phyloP scores from a whole-genome alignment of 2,888 invertebrate genomes.

The Eristalinus aeneus region DNA sequence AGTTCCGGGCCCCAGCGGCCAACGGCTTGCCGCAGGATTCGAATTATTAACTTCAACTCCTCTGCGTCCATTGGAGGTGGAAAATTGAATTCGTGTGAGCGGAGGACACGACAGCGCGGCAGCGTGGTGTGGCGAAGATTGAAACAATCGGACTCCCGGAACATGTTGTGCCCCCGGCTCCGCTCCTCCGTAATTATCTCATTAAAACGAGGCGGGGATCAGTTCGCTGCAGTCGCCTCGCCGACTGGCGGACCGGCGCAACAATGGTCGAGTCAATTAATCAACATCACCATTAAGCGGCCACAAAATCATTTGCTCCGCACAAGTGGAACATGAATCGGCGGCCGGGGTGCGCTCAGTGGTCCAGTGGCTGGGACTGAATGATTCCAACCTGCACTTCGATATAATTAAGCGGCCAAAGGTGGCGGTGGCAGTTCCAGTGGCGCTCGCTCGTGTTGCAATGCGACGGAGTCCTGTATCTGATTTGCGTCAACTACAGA shows the following conservation, averaged over 20 bases:
- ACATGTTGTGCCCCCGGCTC: neutral
- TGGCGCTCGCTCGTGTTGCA: constrained; percentile 41
- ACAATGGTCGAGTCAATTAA: constrained; percentile 53
- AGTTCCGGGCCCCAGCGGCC: neutral
- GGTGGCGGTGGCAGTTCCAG: constrained; percentile 19
- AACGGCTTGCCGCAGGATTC: constrained; percentile 28
- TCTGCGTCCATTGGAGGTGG: neutral
- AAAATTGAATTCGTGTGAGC: constrained; percentile 59
- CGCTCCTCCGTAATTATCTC: constrained; percentile 51
- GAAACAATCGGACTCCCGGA: constrained; percentile 2
- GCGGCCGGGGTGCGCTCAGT: neutral
- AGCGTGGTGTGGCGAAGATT: neutral
- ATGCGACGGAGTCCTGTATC: constrained; percentile 8
- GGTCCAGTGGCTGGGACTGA: constrained; percentile 25
- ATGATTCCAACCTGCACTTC: constrained; percentile 46
- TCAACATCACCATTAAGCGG: constrained; percentile 56
- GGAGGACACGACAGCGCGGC: neutral
- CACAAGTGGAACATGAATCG: constrained; percentile 31
- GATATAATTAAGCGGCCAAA: constrained; percentile 56
- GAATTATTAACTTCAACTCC: constrained; percentile 18
- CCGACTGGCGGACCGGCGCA: neutral
- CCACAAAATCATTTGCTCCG: constrained; percentile 56
- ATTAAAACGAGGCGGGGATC: constrained; percentile 49
- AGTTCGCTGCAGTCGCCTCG: neutral
- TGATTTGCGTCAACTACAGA: constrained; percentile 21